A percentile compares a stretch with the other conserved stretches of the same genome.
phyloP scores from a whole-genome alignment of 2,113 vertebrate species.

The Garra rufa region DNA sequence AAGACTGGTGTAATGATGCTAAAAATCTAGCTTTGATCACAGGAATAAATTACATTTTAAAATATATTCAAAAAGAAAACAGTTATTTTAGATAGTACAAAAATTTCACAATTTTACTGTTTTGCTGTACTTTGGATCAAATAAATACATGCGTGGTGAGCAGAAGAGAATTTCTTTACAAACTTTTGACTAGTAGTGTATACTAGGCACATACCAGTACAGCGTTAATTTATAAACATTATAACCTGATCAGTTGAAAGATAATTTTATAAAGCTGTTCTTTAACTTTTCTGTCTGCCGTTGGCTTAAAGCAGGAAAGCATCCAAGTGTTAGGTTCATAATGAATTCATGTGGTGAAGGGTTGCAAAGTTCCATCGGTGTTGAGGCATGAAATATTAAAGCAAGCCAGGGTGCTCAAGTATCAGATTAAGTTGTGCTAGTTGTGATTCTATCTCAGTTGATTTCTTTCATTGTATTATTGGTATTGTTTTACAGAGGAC shows the following conservation, averaged over 20 bases:
- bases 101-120: no score
- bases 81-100: no score
- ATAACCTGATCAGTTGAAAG: background rate
- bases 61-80: no score
- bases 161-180: no score
- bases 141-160: no score
- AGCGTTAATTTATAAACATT: background rate
- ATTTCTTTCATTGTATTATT: background rate
- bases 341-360: constrained; percentile 22
- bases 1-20: no score
- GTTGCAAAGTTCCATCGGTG: background rate
- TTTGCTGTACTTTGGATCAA: no score
- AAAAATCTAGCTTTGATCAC: no score
- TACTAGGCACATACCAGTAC: no score
- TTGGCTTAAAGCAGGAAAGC: constrained; percentile 8
- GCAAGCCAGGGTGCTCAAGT: background rate
- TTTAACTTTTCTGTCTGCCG: background rate
- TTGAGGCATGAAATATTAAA: background rate
- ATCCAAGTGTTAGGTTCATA: constrained; percentile 4
- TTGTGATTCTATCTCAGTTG: background rate
- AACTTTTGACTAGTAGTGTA: no score
- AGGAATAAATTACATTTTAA: no score
- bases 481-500: constrained; percentile 22
- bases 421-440: background rate
- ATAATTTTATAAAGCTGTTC: background rate